Evolutionary conservation across 2,797 vertebrate species (phyloP).

Genomic region (Acrocephalus scirpaceus): DNA sequence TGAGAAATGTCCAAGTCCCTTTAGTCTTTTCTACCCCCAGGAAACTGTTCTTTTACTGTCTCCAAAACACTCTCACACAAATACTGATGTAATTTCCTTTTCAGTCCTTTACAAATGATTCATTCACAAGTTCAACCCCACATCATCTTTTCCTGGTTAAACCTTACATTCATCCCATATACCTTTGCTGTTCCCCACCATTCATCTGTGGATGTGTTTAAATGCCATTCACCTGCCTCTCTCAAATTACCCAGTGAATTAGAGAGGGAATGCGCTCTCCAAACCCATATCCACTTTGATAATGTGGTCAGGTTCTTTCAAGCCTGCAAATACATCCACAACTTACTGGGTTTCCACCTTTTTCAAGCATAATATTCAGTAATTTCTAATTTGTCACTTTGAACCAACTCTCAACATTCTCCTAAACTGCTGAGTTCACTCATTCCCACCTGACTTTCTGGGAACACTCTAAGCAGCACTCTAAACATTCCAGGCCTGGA

Average conservation of each 20-base stretch:
- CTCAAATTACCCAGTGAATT: neutral
- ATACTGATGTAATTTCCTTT: neutral
- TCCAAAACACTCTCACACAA: neutral
- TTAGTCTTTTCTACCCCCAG: too few species aligned
- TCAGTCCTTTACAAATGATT: neutral
- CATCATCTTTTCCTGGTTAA: neutral
- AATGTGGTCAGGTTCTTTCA: neutral
- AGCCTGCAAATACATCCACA: neutral
- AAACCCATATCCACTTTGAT: neutral
- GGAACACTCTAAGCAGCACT: neutral
- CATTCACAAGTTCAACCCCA: neutral
- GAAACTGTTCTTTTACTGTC: neutral
- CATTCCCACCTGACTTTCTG: neutral
- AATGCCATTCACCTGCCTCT: neutral
- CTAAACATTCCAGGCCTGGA: neutral
- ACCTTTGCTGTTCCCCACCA: neutral
- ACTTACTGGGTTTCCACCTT: neutral
- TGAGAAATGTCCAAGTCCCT: neutral
- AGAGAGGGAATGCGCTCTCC: neutral
- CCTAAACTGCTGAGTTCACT: neutral
- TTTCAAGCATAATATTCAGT: neutral
- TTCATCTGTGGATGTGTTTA: neutral
- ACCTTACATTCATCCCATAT: rapidly evolving
- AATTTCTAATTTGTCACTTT: neutral
- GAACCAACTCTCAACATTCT: neutral